Evolutionary conservation across 2,797 vertebrate species (phyloP).

Genomic region (Argya squamiceps): DNA sequence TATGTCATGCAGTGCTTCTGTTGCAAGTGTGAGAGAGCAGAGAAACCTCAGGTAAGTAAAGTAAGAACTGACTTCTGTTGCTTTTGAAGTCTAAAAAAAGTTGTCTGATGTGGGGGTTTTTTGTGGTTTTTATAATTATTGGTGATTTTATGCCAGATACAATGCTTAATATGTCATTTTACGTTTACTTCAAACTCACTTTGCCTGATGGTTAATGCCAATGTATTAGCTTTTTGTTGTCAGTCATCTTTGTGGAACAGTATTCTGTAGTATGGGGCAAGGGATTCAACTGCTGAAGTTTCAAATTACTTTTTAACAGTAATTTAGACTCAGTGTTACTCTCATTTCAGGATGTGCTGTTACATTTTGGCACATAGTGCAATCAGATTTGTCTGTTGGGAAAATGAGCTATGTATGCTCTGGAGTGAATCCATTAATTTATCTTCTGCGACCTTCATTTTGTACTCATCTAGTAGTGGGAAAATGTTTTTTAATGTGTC

Average conservation of each 20-base stretch:
- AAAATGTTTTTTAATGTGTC: not conserved
- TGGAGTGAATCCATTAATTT: not conserved
- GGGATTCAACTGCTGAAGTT: not conserved
- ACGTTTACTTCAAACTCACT: not conserved
- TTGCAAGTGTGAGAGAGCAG: not conserved
- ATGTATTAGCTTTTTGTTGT: not conserved
- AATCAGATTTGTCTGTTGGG: not conserved
- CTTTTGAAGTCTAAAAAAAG: not conserved
- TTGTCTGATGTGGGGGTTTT: not conserved
- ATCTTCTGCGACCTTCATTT: not conserved
- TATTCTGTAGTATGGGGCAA: not conserved
- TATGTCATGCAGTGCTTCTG: not conserved
- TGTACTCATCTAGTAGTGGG: not conserved
- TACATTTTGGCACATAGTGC: not conserved
- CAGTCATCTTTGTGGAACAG: not conserved
- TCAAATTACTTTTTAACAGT: not conserved
- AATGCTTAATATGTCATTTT: not conserved
- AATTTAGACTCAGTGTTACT: not conserved
- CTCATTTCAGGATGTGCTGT: not conserved
- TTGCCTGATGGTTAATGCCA: not conserved
- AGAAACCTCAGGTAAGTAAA: slow-evolving; percentile 17
- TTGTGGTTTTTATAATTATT: not conserved
- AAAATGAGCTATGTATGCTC: not conserved
- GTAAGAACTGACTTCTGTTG: not conserved
- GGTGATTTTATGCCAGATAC: not conserved